Evolutionary conservation across 2,888 invertebrate genomes (phyloP), one percentile per base, ranked within the genome.

Genomic region (Nebria brevicollis): DNA sequence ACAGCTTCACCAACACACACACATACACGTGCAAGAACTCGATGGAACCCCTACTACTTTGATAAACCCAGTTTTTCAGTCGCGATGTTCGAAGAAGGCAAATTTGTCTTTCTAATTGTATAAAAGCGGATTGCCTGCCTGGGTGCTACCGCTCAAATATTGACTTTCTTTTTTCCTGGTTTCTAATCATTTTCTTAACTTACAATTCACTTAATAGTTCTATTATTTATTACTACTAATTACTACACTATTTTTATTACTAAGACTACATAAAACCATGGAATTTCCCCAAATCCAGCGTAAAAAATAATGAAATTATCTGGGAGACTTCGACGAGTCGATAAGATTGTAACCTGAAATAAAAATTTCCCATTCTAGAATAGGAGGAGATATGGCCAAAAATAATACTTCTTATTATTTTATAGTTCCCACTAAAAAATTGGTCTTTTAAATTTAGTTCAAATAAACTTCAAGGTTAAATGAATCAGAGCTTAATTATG

Each of bases 1-100:
- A 70, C 34, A 70, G 70, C 70, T 20, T 70, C 70, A 70, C 34
- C 26, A 26, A 25, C 8, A 25, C 25, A 70, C 25, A 70, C 70
- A 70, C 25, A 54, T 8, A 54, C 7, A 54, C 13, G 7, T 54
- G 8, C 54, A 54, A 54, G 54, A 54, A 54, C 54, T 54, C 54
- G 54, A 54, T 54, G 54, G 54, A 54, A 10, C 70, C 70, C 70
- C 70, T 70, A 70, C 70, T 70, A 54, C 54, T 54, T 54, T 54
- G 54, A 54, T 54, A 54, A 8, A 54, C 54, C 13, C 54, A 13
- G 54, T 54, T 13, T 34, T 54, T 54, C 54, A 54, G 54, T 8
- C 7, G 54, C 54, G 54, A 54, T 54, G 54, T 54, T 54, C 54
- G 54, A 54, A 11, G 54, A 54, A 54, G 54, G 54, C 7, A 54